A percentile compares a stretch with the other conserved stretches of the same genome.
Evolutionary conservation across 2,113 vertebrate species (phyloP).

Genomic region (Diphyllodes magnificus): DNA sequence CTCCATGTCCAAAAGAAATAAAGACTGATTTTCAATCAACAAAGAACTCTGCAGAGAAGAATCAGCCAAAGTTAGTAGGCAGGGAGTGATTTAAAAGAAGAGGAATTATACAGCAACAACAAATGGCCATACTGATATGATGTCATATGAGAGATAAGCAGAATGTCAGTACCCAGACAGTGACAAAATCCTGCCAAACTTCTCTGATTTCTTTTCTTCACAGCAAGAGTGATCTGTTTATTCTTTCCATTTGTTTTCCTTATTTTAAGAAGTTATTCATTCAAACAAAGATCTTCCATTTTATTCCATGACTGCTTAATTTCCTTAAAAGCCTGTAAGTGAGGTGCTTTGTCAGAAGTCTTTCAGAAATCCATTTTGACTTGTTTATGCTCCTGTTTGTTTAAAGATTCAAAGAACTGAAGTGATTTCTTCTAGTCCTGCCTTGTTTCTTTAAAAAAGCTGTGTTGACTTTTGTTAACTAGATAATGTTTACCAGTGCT

Average conservation of each 20-base stretch:
- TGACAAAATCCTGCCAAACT: not conserved
- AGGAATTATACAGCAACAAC: not conserved
- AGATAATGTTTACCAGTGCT: not conserved
- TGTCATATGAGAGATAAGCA: not conserved
- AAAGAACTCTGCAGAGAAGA: not conserved
- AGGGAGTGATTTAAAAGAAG: not conserved
- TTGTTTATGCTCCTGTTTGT: not conserved
- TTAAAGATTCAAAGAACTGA: not conserved
- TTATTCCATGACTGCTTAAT: not conserved
- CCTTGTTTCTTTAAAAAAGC: not conserved
- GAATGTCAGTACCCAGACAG: not conserved
- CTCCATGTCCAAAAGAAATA: not conserved
- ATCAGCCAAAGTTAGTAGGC: fast-evolving
- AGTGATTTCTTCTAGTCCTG: not conserved
- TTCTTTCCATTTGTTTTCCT: not conserved
- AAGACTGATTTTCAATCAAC: not conserved
- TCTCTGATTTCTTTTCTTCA: not conserved
- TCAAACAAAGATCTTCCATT: not conserved
- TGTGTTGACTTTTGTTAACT: not conserved
- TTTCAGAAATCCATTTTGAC: not conserved
- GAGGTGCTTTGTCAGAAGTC: not conserved
- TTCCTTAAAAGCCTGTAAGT: not conserved
- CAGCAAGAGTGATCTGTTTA: not conserved
- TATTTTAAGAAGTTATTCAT: not conserved
- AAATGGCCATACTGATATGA: not conserved